A percentile compares a stretch with the other conserved stretches of the same genome.
Conservation (phyloP, 2,888 invertebrate species). For the Andricus quercusramuli region DNA sequence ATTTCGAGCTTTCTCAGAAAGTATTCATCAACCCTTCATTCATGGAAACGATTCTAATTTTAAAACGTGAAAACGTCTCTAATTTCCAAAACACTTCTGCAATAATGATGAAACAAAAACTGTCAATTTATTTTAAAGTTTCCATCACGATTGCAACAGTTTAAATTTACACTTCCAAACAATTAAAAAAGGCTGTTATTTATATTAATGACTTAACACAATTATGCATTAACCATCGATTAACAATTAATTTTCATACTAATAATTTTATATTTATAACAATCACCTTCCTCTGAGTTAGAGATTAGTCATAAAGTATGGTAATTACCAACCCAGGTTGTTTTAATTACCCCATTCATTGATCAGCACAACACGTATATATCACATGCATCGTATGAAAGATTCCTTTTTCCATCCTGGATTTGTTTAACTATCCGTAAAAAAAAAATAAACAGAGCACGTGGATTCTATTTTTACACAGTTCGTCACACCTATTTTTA, state of each 20-base stretch:
- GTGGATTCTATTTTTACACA: conserved; percentile 15
- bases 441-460: not conserved
- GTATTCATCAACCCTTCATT: conserved; percentile 29
- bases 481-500: not conserved
- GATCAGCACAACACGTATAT: not conserved
- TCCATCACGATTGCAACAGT: not conserved
- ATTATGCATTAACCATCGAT: not conserved
- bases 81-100: conserved; percentile 15
- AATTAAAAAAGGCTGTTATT: not conserved
- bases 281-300: not conserved
- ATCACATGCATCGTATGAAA: not conserved
- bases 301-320: not conserved
- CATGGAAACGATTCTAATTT: conserved; percentile 41
- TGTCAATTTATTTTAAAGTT: not conserved
- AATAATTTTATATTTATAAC: not conserved
- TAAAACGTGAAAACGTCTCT: conserved; percentile 35
- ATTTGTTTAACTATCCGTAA: not conserved
- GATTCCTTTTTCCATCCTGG: not conserved
- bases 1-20: not conserved
- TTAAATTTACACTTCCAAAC: not conserved
- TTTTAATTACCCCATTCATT: conserved; percentile 38
- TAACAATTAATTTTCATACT: not conserved
- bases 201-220: not conserved
- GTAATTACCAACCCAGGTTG: not conserved
- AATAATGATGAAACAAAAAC: not conserved